Conservation (phyloP, 2,113 vertebrate species). For the Ochotona princeps region DNA sequence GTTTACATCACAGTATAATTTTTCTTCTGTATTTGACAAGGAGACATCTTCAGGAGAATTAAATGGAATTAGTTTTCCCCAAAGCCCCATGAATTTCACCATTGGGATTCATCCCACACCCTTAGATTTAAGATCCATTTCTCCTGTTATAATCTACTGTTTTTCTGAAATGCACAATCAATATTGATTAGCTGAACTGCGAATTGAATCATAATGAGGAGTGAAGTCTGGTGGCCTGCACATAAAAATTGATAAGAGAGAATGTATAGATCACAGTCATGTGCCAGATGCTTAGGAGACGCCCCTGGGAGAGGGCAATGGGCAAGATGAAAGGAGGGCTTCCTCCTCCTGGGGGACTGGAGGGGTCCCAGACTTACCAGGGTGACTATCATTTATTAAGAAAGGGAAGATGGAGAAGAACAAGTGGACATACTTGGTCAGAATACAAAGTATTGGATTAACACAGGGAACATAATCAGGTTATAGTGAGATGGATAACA, state of each 20-base stretch:
- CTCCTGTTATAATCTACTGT: neutral
- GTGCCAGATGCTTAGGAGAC: neutral
- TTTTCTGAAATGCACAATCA: conserved; percentile 48
- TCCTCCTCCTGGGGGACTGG: neutral
- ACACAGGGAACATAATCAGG: neutral
- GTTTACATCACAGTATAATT: conserved; percentile 8
- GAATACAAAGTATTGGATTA: neutral
- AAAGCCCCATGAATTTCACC: conserved; percentile 52
- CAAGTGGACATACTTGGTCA: neutral
- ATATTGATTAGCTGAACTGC: conserved; percentile 53
- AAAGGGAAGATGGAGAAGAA: neutral
- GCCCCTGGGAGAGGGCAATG: neutral
- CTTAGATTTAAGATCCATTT: conserved; percentile 50
- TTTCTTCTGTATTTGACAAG: neutral
- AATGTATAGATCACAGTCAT: conserved; percentile 20
- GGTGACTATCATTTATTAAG: neutral
- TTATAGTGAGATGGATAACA: neutral
- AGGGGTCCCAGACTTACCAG: neutral
- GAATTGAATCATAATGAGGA: conserved; percentile 54
- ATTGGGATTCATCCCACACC: conserved; percentile 6
- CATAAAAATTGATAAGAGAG: conserved; percentile 53
- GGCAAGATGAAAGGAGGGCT: conserved; percentile 35
- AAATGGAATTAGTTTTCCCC: conserved; percentile 22
- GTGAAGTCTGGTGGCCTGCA: neutral
- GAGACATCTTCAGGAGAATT: conserved; percentile 1